Evolutionary conservation across 2,113 vertebrate genomes (phyloP), one percentile per base, ranked within the genome.

Genomic region (Agapornis roseicollis): DNA sequence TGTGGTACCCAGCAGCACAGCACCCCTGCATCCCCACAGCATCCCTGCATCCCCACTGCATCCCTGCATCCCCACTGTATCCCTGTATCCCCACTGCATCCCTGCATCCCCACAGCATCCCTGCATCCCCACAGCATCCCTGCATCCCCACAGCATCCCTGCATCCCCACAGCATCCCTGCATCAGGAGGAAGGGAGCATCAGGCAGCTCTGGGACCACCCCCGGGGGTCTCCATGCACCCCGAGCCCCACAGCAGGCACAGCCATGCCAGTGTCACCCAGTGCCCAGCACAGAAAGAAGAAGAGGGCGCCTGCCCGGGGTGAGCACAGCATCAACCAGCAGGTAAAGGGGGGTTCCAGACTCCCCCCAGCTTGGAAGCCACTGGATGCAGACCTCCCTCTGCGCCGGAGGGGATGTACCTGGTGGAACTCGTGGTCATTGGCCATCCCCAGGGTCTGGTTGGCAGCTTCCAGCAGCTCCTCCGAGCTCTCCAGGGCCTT

Each of bases 401-500:
- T 1, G 0, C 1, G 11, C 4, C 5, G 2, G 1, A 3, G 2
- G 37, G 80, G 2, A 11, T 85, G 2, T 97, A 99, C 99, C 99
- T 99, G 99, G 64, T 89, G 95, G 94, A 99, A 99, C 50, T 98
- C 98, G 0, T 98, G 98, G 2, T 97, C 97, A 93, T 98, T 97
- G 0, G 99, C 97, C 3, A 98, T 98, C 95, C 98, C 98, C 50
- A 99, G 98, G 3, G 98, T 99, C 96, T 99, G 99, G 94, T 99
- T 99, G 97, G 99, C 99, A 2, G 98, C 96, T 76, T 99, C 99
- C 96, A 99, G 97, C 93, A 99, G 98, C 95, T 99, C 99, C 97
- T 99, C 99, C 0, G 99, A 99, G 90, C 99, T 99, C 98, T 99
- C 99, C 98, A 99, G 97, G 25, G 99, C 99, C 96, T 99, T 99